phyloP scores from a whole-genome alignment of 2,888 invertebrate species.

The Glyphotaelius pellucidus region DNA sequence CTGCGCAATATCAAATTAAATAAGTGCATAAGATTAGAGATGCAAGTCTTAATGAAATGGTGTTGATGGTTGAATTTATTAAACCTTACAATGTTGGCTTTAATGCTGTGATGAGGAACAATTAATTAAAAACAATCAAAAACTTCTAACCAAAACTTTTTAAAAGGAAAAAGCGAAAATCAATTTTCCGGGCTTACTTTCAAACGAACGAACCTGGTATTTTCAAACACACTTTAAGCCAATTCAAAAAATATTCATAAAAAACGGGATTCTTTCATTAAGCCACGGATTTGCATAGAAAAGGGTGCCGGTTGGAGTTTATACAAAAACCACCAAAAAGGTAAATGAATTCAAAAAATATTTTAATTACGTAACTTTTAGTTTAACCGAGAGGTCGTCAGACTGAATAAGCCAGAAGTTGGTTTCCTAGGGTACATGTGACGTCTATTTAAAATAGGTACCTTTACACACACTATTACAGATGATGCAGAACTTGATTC shows the following conservation, averaged over 20 bases:
- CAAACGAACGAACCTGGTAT: background rate
- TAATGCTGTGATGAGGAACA: no score
- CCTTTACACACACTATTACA: background rate
- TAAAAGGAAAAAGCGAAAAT: background rate
- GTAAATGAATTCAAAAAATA: background rate
- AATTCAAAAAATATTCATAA: conserved; percentile 39
- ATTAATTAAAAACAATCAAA: no score
- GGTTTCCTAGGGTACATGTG: background rate
- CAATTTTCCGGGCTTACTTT: background rate
- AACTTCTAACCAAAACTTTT: no score
- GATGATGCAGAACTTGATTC: background rate
- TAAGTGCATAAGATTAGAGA: no score
- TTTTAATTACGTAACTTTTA: background rate
- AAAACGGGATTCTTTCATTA: conserved; percentile 37
- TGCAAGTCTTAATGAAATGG: no score
- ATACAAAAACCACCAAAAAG: conserved; percentile 1
- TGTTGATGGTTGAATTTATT: no score
- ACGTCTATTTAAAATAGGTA: background rate
- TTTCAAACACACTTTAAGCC: background rate
- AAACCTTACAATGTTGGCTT: no score
- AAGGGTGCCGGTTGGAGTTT: background rate
- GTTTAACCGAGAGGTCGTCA: background rate
- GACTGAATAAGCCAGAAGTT: background rate
- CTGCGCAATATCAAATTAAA: no score
- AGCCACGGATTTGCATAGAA: conserved; percentile 36